Evolutionary conservation across 2,113 vertebrate species (phyloP).

Genomic region (Lepus timidus): DNA sequence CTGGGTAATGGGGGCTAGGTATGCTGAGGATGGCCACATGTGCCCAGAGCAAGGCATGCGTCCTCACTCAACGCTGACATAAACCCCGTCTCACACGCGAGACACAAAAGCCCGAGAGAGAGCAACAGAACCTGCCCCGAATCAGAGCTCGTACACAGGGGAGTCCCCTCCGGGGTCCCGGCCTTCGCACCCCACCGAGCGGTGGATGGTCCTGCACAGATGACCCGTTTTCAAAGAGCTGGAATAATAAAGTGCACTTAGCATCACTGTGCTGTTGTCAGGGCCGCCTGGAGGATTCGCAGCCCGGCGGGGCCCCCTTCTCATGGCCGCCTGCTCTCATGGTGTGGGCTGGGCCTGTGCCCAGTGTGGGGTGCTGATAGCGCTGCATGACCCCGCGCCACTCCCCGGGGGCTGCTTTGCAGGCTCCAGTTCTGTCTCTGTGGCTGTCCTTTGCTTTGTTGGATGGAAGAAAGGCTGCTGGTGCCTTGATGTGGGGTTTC

Average conservation of each 20-base stretch:
- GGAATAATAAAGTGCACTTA: slow-evolving; percentile 25
- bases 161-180: background rate
- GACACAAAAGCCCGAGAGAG: background rate
- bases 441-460: background rate
- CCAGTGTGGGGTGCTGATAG: no score
- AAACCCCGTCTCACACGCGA: background rate
- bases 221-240: slow-evolving; percentile 5
- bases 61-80: background rate
- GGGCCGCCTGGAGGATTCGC: slow-evolving; percentile 12
- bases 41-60: background rate
- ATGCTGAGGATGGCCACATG: background rate
- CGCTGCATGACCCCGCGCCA: background rate
- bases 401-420: background rate
- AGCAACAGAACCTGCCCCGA: background rate
- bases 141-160: background rate
- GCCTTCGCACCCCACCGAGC: background rate
- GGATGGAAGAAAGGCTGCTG: background rate
- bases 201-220: background rate
- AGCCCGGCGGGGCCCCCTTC: background rate
- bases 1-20: background rate
- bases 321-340: background rate
- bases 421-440: background rate
- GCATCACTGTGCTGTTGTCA: background rate
- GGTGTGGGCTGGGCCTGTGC: background rate
- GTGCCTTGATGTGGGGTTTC: background rate